Percentiles rank a stretch among this genome's conserved stretches.
Conservation (phyloP, 2,797 vertebrate species). For the Syncerus caffer region DNA sequence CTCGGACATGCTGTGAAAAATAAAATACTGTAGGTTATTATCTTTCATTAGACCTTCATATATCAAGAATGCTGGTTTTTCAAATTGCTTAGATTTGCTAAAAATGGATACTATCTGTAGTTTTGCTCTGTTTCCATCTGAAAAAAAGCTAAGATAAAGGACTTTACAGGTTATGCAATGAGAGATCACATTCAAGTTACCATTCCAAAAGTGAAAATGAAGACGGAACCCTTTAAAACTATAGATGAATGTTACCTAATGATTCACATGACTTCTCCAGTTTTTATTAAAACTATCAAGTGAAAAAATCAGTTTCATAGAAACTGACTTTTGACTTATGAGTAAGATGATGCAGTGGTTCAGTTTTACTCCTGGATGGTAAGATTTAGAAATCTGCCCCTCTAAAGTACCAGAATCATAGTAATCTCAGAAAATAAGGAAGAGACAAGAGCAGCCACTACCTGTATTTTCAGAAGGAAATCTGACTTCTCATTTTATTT, state of each 20-base stretch:
- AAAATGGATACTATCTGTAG: neutral
- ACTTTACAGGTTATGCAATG: neutral
- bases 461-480: neutral
- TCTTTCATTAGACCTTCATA: neutral
- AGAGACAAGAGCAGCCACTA: neutral
- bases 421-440: neutral
- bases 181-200: neutral
- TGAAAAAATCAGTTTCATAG: neutral
- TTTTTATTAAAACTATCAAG: neutral
- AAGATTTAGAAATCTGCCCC: neutral
- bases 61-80: neutral
- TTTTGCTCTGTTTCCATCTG: neutral
- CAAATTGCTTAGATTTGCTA: neutral
- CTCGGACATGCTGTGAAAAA: neutral
- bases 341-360: neutral
- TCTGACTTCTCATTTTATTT: neutral
- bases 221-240: neutral
- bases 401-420: neutral
- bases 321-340: neutral
- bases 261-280: neutral
- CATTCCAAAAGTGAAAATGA: neutral
- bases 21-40: neutral
- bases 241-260: neutral
- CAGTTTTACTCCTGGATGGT: neutral
- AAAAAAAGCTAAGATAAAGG: neutral